Conservation (phyloP, 2,888 invertebrate genomes). For the Criorhina ranunculi region DNA sequence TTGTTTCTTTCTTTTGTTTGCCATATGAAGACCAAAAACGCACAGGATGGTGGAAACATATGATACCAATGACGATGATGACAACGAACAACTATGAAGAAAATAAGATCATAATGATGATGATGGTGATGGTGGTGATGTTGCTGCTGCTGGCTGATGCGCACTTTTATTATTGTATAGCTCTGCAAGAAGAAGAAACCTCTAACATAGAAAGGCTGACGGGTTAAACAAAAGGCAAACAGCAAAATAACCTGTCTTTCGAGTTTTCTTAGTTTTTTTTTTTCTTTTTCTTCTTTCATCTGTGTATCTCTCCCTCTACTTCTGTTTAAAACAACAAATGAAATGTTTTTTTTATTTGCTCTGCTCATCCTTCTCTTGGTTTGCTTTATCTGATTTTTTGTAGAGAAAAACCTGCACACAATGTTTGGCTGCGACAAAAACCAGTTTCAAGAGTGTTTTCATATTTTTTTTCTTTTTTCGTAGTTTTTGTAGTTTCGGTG, state of each 20-base stretch:
- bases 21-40: constrained; percentile 49
- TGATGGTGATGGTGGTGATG: constrained; percentile 25
- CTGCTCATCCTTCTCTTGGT: constrained; percentile 59
- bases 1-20: constrained; percentile 25
- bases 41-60: constrained; percentile 55
- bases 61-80: constrained; percentile 45
- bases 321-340: constrained; percentile 59
- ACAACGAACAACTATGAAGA: constrained; percentile 3
- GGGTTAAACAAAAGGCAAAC: constrained; percentile 75
- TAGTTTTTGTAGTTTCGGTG: constrained; percentile 26
- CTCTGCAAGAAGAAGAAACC: constrained; percentile 49
- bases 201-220: constrained; percentile 56
- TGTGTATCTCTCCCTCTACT: constrained; percentile 10
- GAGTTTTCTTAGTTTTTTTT: constrained; percentile 50
- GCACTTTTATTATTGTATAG: constrained; percentile 25
- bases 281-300: constrained; percentile 7
- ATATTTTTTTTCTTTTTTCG: constrained; percentile 33
- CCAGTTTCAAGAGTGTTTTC: constrained; percentile 57
- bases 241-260: constrained; percentile 73
- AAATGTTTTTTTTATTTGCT: constrained; percentile 49
- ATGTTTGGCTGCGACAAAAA: constrained; percentile 63
- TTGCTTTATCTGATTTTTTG: constrained; percentile 57
- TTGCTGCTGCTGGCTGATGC: constrained; percentile 14
- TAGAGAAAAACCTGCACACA: constrained; percentile 67
- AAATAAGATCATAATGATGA: constrained; percentile 39